Evolutionary conservation across 2,113 vertebrate species (phyloP).

Genomic region (Taxidea taxus): DNA sequence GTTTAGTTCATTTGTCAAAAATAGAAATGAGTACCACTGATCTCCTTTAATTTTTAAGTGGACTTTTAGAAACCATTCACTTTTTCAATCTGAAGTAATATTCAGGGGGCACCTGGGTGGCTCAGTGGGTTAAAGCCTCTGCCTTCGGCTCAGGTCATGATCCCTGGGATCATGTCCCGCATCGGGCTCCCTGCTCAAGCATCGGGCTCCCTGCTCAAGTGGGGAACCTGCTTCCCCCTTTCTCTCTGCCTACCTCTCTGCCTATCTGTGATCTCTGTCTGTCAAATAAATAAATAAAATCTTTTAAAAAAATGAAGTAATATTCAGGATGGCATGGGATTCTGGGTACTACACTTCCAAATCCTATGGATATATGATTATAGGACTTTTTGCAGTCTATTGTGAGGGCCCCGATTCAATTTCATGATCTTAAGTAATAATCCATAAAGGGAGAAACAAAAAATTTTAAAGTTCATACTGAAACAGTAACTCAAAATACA

Average conservation of each 20-base stretch:
- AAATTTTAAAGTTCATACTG: neutral
- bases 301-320: no score
- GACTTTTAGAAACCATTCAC: constrained; percentile 22
- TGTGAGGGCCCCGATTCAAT: neutral
- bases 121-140: no score
- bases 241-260: no score
- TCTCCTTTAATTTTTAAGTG: constrained; percentile 39
- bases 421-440: neutral
- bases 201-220: no score
- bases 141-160: no score
- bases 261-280: no score
- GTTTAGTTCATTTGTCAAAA: constrained; percentile 29
- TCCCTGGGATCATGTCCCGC: no score
- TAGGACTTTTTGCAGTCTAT: neutral
- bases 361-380: neutral
- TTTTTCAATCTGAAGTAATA: constrained; percentile 28
- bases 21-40: neutral
- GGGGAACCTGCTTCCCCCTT: no score
- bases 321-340: neutral
- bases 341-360: neutral
- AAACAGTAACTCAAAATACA: constrained; percentile 2
- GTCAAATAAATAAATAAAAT: no score
- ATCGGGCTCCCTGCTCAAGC: no score
- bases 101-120: no score
- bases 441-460: neutral